phyloP scores from a whole-genome alignment of 2,113 vertebrate species.

The Meriones unguiculatus region DNA sequence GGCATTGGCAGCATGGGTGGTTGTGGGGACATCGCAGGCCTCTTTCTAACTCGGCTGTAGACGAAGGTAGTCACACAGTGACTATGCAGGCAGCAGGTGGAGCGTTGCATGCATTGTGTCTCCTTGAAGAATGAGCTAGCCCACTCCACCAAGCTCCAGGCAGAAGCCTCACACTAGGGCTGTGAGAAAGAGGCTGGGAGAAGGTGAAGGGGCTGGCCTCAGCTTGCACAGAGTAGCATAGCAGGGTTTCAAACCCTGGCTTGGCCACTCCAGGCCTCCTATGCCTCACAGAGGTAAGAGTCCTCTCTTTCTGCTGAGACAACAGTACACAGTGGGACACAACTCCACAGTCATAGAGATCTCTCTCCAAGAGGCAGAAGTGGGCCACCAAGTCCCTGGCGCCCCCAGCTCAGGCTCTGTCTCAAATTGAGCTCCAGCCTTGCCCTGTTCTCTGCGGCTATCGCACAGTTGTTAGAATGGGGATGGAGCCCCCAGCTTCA shows the following conservation, averaged over 20 bases:
- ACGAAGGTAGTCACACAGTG: neutral
- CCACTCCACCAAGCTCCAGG: neutral
- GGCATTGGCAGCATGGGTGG: neutral
- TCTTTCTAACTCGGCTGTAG: neutral
- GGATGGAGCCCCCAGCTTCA: neutral
- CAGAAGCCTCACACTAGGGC: neutral
- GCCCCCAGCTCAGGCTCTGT: neutral
- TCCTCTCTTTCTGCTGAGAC: neutral
- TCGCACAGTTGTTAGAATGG: neutral
- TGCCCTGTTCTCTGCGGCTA: neutral
- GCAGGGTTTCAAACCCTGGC: neutral
- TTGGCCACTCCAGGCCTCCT: neutral
- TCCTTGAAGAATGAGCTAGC: neutral
- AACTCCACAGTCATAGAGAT: fast-evolving
- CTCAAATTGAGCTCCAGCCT: neutral
- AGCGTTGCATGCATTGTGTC: neutral
- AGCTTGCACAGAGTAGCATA: neutral
- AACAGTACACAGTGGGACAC: fast-evolving
- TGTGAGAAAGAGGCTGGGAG: neutral
- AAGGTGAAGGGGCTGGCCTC: neutral
- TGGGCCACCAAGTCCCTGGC: neutral
- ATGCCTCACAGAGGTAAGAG: neutral
- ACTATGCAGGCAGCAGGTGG: neutral
- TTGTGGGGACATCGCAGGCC: fast-evolving
- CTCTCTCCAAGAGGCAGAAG: neutral